These are phyloP conservation scores for Axinella damicornis DNA, from an alignment of 37 sponge, comb jelly and placozoan genomes.

Conservation along the genomic window DNA sequence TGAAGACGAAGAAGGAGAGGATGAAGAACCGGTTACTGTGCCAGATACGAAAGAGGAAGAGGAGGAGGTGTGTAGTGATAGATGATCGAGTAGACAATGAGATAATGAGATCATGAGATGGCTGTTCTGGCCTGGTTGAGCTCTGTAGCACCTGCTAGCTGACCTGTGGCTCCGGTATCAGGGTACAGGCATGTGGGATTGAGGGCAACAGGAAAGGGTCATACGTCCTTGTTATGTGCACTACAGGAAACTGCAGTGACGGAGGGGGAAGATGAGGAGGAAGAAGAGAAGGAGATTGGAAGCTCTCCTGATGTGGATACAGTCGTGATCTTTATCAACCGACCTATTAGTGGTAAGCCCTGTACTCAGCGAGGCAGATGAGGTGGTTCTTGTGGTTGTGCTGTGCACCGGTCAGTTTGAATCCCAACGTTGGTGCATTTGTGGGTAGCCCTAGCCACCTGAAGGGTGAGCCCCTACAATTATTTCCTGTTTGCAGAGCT, in stretches of 20 bases:
- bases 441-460: no score
- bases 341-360: conserved; percentile 23
- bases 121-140: neutral
- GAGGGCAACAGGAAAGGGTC: no score
- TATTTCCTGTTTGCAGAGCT: conserved; percentile 48
- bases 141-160: no score
- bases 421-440: no score
- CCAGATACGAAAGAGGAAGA: neutral
- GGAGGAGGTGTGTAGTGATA: neutral
- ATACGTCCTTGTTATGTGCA: no score
- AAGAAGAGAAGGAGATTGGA: conserved; percentile 76
- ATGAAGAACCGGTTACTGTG: conserved; percentile 47
- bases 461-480: no score
- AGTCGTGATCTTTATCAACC: conserved; percentile 71
- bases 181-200: no score
- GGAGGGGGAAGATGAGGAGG: conserved; percentile 80
- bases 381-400: no score
- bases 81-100: neutral
- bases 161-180: no score
- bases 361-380: no score
- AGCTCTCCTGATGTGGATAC: conserved; percentile 77
- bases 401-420: no score
- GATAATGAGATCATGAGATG: neutral
- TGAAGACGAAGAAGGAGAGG: conserved; percentile 17
- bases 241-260: conserved; percentile 38